These are phyloP conservation scores for Nemapogon koenigi DNA, from an alignment of 2,888 invertebrate genomes.

Conservation along the genomic window DNA sequence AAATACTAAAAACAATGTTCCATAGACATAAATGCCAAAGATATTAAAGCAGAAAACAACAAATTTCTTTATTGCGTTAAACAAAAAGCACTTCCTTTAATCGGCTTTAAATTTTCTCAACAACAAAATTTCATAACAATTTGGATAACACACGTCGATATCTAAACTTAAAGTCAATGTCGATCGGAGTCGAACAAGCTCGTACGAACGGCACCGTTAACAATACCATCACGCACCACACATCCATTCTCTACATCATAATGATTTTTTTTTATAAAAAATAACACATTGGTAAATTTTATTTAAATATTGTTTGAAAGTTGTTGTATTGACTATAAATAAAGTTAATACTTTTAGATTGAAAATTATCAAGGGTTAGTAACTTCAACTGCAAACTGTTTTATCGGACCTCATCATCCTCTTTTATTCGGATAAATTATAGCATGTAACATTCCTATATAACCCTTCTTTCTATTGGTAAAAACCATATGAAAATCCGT, in stretches of 20 bases:
- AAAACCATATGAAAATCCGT: too few relatives aligned
- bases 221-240: conserved; percentile 15
- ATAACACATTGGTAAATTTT: too few relatives aligned
- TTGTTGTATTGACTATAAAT: too few relatives aligned
- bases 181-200: conserved; percentile 7
- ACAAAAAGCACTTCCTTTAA: conserved; percentile 7
- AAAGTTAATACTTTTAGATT: too few relatives aligned
- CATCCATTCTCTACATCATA: conserved; percentile 5
- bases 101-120: conserved; percentile 6
- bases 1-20: not conserved
- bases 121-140: conserved; percentile 6
- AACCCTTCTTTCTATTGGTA: too few relatives aligned
- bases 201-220: conserved; percentile 12
- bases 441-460: too few relatives aligned
- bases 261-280: too few relatives aligned
- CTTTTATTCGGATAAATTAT: too few relatives aligned
- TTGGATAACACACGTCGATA: conserved; percentile 7
- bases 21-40: not conserved
- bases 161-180: conserved; percentile 8
- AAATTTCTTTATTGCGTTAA: conserved; percentile 7
- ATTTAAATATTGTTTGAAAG: too few relatives aligned
- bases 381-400: too few relatives aligned
- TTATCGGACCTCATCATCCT: too few relatives aligned
- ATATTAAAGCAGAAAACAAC: conserved; percentile 2
- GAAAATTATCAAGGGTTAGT: too few relatives aligned